Conservation (phyloP, 2,797 vertebrate genomes). For the Adelosebastes latens region DNA sequence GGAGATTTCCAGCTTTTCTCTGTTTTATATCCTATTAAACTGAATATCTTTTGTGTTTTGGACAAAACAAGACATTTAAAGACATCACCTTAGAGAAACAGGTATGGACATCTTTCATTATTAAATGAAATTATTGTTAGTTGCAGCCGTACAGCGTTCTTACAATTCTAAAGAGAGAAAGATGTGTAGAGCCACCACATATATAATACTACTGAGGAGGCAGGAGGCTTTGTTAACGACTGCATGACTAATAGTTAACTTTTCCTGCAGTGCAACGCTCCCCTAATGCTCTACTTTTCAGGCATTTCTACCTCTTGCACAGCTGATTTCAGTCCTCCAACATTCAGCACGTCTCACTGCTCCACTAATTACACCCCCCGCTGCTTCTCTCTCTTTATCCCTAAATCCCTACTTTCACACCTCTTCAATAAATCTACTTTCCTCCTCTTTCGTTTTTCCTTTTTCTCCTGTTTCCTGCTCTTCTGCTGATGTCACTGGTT, state of each 20-base stretch:
- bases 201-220: neutral
- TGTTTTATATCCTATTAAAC: too few relatives aligned
- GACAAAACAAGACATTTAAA: too few relatives aligned
- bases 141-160: too few relatives aligned
- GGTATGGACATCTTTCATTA: too few relatives aligned
- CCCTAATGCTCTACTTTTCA: neutral
- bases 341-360: slow-evolving; percentile 19
- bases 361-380: slow-evolving; percentile 36
- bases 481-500: slow-evolving; percentile 68
- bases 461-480: slow-evolving; percentile 54
- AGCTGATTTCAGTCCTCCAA: slow-evolving; percentile 15
- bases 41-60: too few relatives aligned
- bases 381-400: slow-evolving; percentile 38
- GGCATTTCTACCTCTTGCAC: slow-evolving; percentile 2
- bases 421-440: slow-evolving; percentile 50
- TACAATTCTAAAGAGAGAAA: neutral
- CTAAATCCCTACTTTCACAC: slow-evolving; percentile 46
- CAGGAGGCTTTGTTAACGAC: neutral
- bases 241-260: neutral
- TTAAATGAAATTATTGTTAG: too few relatives aligned
- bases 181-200: neutral
- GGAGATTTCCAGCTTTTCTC: too few relatives aligned
- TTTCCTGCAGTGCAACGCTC: neutral
- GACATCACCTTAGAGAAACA: too few relatives aligned
- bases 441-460: slow-evolving; percentile 33